Evolutionary conservation across 2,113 vertebrate genomes (phyloP).

Genomic region (Ovis canadensis): DNA sequence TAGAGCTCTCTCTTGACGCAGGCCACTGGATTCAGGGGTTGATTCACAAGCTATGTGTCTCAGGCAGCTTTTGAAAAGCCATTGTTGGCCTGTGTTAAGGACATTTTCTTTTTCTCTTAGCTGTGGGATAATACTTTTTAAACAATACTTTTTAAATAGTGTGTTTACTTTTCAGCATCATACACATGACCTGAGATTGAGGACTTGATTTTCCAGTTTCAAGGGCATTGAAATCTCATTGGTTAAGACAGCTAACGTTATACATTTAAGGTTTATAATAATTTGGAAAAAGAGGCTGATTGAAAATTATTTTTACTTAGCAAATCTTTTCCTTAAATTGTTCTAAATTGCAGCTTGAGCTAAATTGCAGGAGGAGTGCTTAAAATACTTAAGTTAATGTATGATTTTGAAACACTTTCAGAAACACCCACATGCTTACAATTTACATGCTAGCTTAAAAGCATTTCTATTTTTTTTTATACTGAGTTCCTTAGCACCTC

Average conservation of each 20-base stretch:
- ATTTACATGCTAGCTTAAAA: slow-evolving; percentile 55
- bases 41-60: background rate
- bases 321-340: slow-evolving; percentile 59
- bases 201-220: slow-evolving; percentile 41
- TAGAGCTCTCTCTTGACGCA: background rate
- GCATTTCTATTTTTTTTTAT: slow-evolving; percentile 31
- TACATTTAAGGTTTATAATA: slow-evolving; percentile 43
- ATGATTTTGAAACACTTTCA: slow-evolving; percentile 64
- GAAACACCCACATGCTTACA: slow-evolving; percentile 61
- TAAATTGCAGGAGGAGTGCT: slow-evolving; percentile 60
- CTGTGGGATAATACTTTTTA: background rate
- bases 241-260: slow-evolving; percentile 35
- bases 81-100: background rate
- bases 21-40: background rate
- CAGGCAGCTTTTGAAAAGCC: background rate
- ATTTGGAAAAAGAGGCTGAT: slow-evolving; percentile 37
- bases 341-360: slow-evolving; percentile 62
- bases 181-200: background rate
- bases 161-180: background rate
- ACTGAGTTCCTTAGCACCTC: slow-evolving; percentile 29
- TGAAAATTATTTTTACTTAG: slow-evolving; percentile 64
- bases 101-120: background rate
- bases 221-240: slow-evolving; percentile 24
- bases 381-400: slow-evolving; percentile 67
- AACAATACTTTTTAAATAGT: background rate